Base-by-base conservation (phyloP, 1,140 invertebrate species). In the Muscidifurax raptorellus region DNA sequence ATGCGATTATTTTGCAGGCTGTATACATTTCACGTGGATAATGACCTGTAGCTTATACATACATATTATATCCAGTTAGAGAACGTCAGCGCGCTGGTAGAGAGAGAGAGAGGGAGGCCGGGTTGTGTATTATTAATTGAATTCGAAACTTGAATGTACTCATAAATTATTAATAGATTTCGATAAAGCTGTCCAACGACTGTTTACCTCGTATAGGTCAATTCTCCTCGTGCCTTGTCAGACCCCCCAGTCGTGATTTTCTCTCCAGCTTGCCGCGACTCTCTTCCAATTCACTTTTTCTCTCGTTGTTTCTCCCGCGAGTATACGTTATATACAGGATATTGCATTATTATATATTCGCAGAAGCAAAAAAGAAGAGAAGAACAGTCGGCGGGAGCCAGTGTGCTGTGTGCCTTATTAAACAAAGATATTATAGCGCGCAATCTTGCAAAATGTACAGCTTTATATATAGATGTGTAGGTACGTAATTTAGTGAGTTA, bases 91-190 rank as follows among this genome's bases (percentile, higher is more conserved):
- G 18, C n/a, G n/a, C n/a, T n/a, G n/a, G n/a, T n/a, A n/a, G n/a
- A n/a, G n/a, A n/a, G n/a, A n/a, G n/a, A n/a, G 15, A 52, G 52
- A 22, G 52, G 22, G 52, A 59, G n/a, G 52, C 22, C 22, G 52
- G 22, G 18, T 59, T 59, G 52, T n/a, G 52, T 59, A 59, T 59
- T 59, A 59, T 59, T 22, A 59, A 59, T 59, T 59, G 52, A n/a
- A 59, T 59, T 59, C 52, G 52, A 59, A 59, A 59, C 52, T 59
- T 59, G 52, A 59, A 59, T 59, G 52, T 59, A n/a, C 52, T 59
- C 52, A 59, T 59, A 59, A 59, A 59, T 59, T 59, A 59, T 59
- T 59, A 18, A 59, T 59, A 59, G 52, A 22, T 59, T 59, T 59
- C 52, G 52, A 59, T 59, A 59, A 59, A 59, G 52, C 52, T 59